Conservation (phyloP, 2,113 vertebrate genomes). For the Camelus bactrianus region DNA sequence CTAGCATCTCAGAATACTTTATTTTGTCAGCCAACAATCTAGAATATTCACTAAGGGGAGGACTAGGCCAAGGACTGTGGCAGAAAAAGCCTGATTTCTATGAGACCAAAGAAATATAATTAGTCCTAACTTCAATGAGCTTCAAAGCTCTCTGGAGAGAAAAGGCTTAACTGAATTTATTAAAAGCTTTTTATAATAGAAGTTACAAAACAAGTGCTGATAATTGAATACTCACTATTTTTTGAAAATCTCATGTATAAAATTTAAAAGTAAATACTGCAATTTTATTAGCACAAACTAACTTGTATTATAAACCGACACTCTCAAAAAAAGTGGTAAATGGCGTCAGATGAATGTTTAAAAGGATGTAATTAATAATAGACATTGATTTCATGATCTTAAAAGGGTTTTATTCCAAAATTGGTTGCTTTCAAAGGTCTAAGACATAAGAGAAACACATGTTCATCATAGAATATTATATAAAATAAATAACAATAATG, state of each 20-base stretch:
- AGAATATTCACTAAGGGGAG: constrained; percentile 4
- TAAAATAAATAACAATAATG: background rate
- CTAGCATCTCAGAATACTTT: constrained; percentile 7
- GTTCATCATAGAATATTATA: background rate
- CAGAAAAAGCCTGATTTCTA: constrained; percentile 1
- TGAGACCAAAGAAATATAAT: constrained; percentile 7
- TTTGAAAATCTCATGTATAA: constrained; percentile 39
- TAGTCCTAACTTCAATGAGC: background rate
- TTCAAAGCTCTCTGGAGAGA: constrained; percentile 12
- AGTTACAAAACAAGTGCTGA: constrained; percentile 41
- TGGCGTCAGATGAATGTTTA: background rate
- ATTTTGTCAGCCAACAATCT: background rate
- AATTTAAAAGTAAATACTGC: background rate
- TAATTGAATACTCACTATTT: constrained; percentile 28
- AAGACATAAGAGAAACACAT: background rate
- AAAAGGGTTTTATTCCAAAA: constrained; percentile 25
- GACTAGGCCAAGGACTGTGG: background rate
- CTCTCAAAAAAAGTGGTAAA: constrained; percentile 17
- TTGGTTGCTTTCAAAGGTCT: constrained; percentile 22
- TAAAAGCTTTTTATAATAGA: constrained; percentile 46
- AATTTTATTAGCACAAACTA: constrained; percentile 27
- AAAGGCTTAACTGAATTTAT: constrained; percentile 28
- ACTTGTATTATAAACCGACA: background rate
- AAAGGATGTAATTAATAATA: background rate
- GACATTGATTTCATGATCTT: constrained; percentile 23